These are phyloP conservation scores for Promerops cafer DNA, from an alignment of 2,113 vertebrate species.

Conservation along the genomic window DNA sequence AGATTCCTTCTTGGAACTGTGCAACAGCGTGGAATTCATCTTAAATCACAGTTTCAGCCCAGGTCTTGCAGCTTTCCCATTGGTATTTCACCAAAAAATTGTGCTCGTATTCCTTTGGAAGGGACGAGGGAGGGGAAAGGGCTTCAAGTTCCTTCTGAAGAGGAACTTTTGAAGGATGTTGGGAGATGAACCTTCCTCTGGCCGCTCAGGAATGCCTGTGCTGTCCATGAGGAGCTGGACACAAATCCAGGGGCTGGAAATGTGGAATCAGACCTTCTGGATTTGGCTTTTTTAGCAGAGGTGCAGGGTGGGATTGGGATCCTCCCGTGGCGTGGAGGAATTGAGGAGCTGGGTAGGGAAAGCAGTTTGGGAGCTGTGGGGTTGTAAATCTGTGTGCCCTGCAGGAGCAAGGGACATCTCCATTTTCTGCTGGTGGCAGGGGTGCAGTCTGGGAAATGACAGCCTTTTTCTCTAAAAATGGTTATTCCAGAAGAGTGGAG, in stretches of 20 bases:
- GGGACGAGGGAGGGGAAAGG: neutral
- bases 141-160: neutral
- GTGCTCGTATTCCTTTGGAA: neutral
- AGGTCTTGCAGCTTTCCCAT: neutral
- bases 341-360: neutral
- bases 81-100: neutral
- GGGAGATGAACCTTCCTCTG: neutral
- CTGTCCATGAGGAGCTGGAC: neutral
- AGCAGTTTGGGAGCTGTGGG: neutral
- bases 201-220: neutral
- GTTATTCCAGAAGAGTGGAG: neutral
- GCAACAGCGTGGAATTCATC: neutral
- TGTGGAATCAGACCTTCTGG: fast-evolving
- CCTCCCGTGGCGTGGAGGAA: fast-evolving
- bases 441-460: neutral
- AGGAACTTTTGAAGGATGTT: neutral
- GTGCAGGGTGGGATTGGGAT: neutral
- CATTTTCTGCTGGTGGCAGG: neutral
- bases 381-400: neutral
- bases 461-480: neutral
- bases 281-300: neutral
- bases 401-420: neutral
- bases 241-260: neutral
- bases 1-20: neutral
- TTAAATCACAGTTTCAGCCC: neutral